Evolutionary conservation across 92 coral and sea anemone genomes (phyloP).

Genomic region (Phenganax marumi): DNA sequence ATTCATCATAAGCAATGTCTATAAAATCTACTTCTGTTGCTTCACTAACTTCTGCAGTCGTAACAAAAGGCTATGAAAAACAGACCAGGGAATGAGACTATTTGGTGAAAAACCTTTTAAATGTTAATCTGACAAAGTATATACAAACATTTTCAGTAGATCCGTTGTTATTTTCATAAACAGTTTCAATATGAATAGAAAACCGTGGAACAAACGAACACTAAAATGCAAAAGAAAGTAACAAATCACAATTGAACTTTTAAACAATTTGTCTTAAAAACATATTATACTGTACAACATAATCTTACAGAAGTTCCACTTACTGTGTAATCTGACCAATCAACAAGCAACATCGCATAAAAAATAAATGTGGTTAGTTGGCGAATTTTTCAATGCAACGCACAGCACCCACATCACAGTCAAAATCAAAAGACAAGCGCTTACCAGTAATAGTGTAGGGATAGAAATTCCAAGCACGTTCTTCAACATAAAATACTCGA

Average conservation of each 20-base stretch:
- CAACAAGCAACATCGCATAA: constrained; percentile 20
- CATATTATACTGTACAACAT: constrained; percentile 14
- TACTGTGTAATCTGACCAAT: constrained; percentile 58
- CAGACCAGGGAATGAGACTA: background rate
- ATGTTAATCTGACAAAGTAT: background rate
- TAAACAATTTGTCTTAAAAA: background rate
- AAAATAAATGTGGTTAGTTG: constrained; percentile 9
- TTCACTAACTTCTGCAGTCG: constrained; percentile 61
- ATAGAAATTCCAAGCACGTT: constrained; percentile 95
- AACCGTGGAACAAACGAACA: constrained; percentile 96
- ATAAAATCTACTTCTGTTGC: constrained; percentile 75
- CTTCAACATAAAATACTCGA: constrained; percentile 87
- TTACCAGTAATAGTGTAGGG: constrained; percentile 92
- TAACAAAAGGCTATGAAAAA: constrained; percentile 70
- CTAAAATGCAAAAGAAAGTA: constrained; percentile 50
- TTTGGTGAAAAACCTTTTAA: background rate
- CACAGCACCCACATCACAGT: background rate
- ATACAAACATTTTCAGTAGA: constrained; percentile 82
- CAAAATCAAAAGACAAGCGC: background rate
- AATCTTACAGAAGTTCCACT: background rate
- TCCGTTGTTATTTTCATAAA: constrained; percentile 86
- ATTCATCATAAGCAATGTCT: constrained; percentile 86
- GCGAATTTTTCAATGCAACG: background rate
- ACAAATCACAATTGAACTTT: background rate
- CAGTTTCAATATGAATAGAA: constrained; percentile 86